phyloP scores from a whole-genome alignment of 2,113 vertebrate genomes.

The Boulengerochromis microlepis region DNA sequence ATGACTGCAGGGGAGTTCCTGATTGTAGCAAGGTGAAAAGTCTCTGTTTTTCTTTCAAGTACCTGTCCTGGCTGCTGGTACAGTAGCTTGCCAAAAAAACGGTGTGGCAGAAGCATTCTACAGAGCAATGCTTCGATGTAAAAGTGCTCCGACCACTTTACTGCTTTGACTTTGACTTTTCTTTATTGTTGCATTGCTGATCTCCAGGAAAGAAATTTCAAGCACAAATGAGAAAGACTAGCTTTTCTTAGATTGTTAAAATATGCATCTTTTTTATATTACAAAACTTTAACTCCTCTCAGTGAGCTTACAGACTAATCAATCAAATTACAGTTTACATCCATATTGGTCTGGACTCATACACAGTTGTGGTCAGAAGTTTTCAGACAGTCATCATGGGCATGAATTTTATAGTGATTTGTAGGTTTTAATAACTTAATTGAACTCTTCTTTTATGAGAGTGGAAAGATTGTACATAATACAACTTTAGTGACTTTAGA shows the following conservation, averaged over 20 bases:
- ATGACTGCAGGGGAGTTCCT: neutral
- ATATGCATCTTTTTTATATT: neutral
- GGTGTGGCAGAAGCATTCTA: neutral
- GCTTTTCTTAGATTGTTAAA: neutral
- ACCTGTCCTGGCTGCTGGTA: neutral
- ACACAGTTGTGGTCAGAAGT: neutral
- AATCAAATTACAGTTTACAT: neutral
- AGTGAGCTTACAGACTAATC: neutral
- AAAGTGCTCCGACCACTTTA: neutral
- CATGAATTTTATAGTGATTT: rapidly evolving
- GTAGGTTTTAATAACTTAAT: neutral
- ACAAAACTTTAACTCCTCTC: neutral
- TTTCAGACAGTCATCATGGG: neutral
- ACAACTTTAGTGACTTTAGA: neutral
- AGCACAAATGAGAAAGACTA: neutral
- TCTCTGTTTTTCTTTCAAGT: neutral
- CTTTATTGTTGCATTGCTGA: neutral
- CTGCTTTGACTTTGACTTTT: neutral
- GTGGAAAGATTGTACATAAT: neutral
- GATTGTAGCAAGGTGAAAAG: neutral
- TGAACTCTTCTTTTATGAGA: neutral
- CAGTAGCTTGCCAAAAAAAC: neutral
- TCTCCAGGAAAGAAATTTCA: neutral
- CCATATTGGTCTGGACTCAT: neutral
- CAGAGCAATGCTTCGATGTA: neutral